phyloP scores from a whole-genome alignment of 2,797 vertebrate species.

The Acanthurus leucopareius region DNA sequence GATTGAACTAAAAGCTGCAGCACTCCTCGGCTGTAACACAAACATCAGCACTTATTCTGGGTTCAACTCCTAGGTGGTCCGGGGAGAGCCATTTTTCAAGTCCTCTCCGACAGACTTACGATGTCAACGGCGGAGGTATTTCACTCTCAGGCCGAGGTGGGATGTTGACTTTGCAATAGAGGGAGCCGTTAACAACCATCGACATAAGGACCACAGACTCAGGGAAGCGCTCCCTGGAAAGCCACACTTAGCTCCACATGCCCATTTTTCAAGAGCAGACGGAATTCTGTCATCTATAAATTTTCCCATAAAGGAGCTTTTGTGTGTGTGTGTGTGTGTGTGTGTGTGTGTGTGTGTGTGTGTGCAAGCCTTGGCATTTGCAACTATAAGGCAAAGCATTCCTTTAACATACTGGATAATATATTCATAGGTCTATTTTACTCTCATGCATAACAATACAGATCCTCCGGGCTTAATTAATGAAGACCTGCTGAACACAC shows the following conservation, averaged over 20 bases:
- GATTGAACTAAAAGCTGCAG: slow-evolving; percentile 55
- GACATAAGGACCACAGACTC: slow-evolving; percentile 74
- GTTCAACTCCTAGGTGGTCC: slow-evolving; percentile 73
- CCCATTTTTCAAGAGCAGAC: slow-evolving; percentile 70
- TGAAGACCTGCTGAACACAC: slow-evolving; percentile 78
- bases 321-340: slow-evolving; percentile 21
- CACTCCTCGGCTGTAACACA: slow-evolving; percentile 63
- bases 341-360: too few relatives aligned
- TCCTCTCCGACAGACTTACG: slow-evolving; percentile 73
- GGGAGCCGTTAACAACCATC: slow-evolving; percentile 75
- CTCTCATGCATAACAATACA: slow-evolving; percentile 69
- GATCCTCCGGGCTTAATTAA: slow-evolving; percentile 67
- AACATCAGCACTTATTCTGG: slow-evolving; percentile 72
- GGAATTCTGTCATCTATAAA: slow-evolving; percentile 75
- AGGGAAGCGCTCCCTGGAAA: slow-evolving; percentile 77
- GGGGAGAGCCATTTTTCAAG: slow-evolving; percentile 73
- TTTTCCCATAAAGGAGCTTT: slow-evolving; percentile 63
- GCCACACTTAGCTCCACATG: slow-evolving; percentile 60
- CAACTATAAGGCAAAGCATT: slow-evolving; percentile 37
- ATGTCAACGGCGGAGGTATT: slow-evolving; percentile 68
- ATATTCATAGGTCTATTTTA: slow-evolving; percentile 77
- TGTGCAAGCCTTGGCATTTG: slow-evolving; percentile 32
- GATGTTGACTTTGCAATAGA: slow-evolving; percentile 82
- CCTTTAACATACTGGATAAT: slow-evolving; percentile 67
- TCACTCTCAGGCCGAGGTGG: slow-evolving; percentile 68